These are phyloP conservation scores for Cephalophus harveyi DNA, from an alignment of 2,113 vertebrate species.

Conservation along the genomic window DNA sequence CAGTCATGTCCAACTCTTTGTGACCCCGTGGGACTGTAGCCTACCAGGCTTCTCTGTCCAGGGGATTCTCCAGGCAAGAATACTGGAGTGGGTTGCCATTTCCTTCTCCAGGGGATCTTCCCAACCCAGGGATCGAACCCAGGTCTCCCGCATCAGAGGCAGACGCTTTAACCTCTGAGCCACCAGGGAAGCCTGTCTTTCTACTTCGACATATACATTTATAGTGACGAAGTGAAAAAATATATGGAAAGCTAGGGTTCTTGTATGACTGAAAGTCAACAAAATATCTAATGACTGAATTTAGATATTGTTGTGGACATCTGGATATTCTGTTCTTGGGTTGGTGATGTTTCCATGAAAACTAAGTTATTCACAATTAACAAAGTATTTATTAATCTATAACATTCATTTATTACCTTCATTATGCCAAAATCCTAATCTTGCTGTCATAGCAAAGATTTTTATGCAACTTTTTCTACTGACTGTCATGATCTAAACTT, in stretches of 20 bases:
- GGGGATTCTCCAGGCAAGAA: too few species aligned
- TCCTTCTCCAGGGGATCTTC: too few species aligned
- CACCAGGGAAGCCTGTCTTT: not conserved
- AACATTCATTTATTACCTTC: not conserved
- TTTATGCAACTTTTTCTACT: not conserved
- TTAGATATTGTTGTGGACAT: not conserved
- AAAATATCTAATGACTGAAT: not conserved
- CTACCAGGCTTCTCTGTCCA: too few species aligned
- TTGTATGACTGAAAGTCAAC: not conserved
- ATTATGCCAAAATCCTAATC: not conserved
- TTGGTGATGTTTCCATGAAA: not conserved
- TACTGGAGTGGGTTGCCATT: too few species aligned
- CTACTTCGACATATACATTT: not conserved
- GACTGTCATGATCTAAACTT: not conserved
- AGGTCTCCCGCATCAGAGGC: too few species aligned
- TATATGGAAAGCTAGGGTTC: not conserved
- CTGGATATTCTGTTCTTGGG: not conserved
- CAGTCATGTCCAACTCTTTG: too few species aligned
- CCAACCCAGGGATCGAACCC: too few species aligned
- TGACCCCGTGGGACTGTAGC: too few species aligned
- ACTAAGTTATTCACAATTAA: not conserved
- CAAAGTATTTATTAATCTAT: not conserved
- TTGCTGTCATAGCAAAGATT: not conserved
- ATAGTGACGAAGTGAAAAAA: slow-evolving; percentile 1
- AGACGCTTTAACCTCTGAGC: too few species aligned